phyloP scores from a whole-genome alignment of 2,888 invertebrate species.

The Ommatoiulus sabulosus region DNA sequence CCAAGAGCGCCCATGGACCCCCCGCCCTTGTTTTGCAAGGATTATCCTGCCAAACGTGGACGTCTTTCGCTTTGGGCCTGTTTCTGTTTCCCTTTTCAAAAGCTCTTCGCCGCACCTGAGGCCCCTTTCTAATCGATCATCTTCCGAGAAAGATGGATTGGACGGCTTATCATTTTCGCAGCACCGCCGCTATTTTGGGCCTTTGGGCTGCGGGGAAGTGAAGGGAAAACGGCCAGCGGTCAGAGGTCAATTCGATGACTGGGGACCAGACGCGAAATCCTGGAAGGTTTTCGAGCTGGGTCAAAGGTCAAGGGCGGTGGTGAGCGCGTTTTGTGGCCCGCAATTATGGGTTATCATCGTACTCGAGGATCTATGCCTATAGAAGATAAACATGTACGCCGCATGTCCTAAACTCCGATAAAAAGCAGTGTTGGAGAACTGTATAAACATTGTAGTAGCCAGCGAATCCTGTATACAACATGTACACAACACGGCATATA shows the following conservation, averaged over 20 bases:
- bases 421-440: too few species aligned
- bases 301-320: not conserved
- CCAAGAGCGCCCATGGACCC: not conserved
- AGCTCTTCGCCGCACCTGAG: constrained; percentile 13
- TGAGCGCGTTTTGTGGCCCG: too few species aligned
- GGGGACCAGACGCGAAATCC: too few species aligned
- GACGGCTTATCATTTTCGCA: not conserved
- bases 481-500: too few species aligned
- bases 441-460: too few species aligned
- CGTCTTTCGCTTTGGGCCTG: not conserved
- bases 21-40: not conserved
- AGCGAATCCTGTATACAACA: too few species aligned
- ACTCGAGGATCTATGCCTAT: too few species aligned
- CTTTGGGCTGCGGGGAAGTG: not conserved
- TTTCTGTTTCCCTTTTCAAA: not conserved
- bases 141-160: not conserved
- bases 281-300: not conserved
- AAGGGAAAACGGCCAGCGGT: too few species aligned
- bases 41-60: not conserved
- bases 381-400: too few species aligned
- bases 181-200: not conserved
- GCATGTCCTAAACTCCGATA: too few species aligned
- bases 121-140: constrained; percentile 8
- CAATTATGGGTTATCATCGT: too few species aligned
- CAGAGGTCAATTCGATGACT: too few species aligned